phyloP scores from a whole-genome alignment of 2,888 invertebrate species.

The Dione juno region DNA sequence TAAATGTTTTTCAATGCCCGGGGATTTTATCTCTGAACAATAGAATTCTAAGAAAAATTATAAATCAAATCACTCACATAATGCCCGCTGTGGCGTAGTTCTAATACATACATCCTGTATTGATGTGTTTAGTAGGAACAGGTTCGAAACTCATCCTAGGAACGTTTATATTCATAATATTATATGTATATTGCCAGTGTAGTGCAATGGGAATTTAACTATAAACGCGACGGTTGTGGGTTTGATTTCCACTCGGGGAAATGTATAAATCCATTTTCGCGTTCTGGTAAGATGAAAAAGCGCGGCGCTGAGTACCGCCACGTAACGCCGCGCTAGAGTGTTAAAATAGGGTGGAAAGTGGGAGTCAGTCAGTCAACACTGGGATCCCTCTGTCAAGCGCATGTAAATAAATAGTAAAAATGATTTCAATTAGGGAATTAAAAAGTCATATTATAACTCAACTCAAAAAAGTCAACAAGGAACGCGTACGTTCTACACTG shows the following conservation, averaged over 20 bases:
- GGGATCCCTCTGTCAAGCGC: not conserved
- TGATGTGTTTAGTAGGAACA: too few relatives aligned
- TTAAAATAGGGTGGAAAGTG: too few relatives aligned
- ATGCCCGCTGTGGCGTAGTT: too few relatives aligned
- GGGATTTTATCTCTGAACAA: conserved; percentile 21
- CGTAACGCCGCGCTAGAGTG: too few relatives aligned
- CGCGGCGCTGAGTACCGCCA: too few relatives aligned
- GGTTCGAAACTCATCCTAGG: too few relatives aligned
- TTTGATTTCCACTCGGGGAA: not conserved
- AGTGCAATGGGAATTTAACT: not conserved
- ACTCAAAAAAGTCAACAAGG: not conserved
- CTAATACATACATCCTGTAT: too few relatives aligned
- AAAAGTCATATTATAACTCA: not conserved
- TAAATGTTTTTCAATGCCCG: conserved; percentile 16
- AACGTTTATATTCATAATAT: too few relatives aligned
- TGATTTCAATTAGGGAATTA: not conserved
- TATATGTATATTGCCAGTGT: not conserved
- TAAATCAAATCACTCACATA: not conserved
- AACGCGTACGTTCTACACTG: not conserved
- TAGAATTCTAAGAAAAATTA: conserved; percentile 7
- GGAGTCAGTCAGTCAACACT: too few relatives aligned
- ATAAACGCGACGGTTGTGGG: not conserved
- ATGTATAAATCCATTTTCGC: too few relatives aligned
- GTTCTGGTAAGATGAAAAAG: too few relatives aligned
- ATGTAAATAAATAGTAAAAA: conserved; percentile 1